Conservation (phyloP, 2,888 invertebrate genomes). For the Ophonus ardosiacus region DNA sequence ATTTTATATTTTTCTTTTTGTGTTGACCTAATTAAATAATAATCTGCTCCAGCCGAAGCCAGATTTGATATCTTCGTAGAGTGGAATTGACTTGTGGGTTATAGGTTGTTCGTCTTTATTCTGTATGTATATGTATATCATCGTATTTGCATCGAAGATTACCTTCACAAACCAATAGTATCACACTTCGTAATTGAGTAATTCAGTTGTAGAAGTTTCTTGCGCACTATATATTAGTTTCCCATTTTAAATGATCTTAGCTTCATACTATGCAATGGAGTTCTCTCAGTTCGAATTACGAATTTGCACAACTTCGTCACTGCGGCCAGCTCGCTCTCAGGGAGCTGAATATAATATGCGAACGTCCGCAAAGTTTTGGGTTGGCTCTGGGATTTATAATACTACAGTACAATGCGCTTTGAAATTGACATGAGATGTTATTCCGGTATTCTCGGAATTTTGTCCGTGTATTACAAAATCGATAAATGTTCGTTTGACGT, state of each 20-base stretch:
- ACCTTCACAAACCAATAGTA: conserved; percentile 19
- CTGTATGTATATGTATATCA: too few relatives aligned
- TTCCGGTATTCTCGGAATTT: background rate
- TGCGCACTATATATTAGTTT: background rate
- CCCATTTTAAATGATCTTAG: conserved; percentile 48
- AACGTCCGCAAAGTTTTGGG: conserved; percentile 54
- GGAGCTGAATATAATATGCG: conserved; percentile 55
- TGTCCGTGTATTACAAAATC: background rate
- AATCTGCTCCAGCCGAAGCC: too few relatives aligned
- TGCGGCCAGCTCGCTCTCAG: conserved; percentile 17
- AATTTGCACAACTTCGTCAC: conserved; percentile 18
- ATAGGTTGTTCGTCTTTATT: too few relatives aligned
- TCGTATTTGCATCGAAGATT: background rate
- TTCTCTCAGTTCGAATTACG: background rate
- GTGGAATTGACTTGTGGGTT: too few relatives aligned
- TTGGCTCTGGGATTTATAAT: conserved; percentile 45
- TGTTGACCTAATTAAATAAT: too few relatives aligned
- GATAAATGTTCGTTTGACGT: conserved; percentile 39
- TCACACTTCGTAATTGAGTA: conserved; percentile 20
- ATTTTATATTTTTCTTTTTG: too few relatives aligned
- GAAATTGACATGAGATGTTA: conserved; percentile 1
- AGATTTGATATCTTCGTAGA: too few relatives aligned
- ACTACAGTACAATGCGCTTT: background rate
- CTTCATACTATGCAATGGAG: conserved; percentile 28
- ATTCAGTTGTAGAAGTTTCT: background rate